Conservation (phyloP, 2,888 invertebrate species). For the Cryptus armator region DNA sequence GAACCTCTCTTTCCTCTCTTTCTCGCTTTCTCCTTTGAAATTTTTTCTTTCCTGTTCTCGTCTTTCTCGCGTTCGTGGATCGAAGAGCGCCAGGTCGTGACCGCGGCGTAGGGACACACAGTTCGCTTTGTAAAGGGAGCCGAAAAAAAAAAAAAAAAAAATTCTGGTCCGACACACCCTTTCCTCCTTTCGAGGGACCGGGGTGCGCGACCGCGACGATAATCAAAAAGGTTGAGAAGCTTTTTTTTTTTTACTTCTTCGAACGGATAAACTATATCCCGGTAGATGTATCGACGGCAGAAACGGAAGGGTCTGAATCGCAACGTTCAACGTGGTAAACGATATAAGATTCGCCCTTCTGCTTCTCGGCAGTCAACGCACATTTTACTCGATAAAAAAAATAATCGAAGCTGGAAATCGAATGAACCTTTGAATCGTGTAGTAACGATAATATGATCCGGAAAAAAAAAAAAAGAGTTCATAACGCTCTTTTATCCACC, state of each 20-base stretch:
- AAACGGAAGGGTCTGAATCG: too few species aligned
- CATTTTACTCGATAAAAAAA: neutral
- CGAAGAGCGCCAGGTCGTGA: constrained; percentile 22
- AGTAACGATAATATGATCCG: neutral
- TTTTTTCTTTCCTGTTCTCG: constrained; percentile 8
- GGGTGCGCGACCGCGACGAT: constrained; percentile 50
- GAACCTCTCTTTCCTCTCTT: constrained; percentile 33
- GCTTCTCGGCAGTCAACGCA: too few species aligned
- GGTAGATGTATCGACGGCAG: too few species aligned
- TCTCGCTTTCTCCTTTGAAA: constrained; percentile 24
- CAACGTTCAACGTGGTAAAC: too few species aligned
- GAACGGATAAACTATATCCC: too few species aligned
- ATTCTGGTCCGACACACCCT: constrained; percentile 58
- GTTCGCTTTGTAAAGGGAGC: constrained; percentile 33
- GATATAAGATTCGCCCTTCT: too few species aligned
- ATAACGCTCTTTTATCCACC: neutral
- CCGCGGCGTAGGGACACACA: neutral
- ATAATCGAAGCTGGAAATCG: constrained; percentile 30
- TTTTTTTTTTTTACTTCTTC: constrained; percentile 12
- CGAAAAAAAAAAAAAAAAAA: constrained; percentile 33
- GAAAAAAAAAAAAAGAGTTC: constrained; percentile 6
- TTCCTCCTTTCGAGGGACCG: constrained; percentile 43
- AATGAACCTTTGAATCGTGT: constrained; percentile 21
- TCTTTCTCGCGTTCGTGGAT: constrained; percentile 37
- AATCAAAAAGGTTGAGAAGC: constrained; percentile 22